Conservation (phyloP, 2,888 invertebrate genomes). For the Hypomecis atomaria region DNA sequence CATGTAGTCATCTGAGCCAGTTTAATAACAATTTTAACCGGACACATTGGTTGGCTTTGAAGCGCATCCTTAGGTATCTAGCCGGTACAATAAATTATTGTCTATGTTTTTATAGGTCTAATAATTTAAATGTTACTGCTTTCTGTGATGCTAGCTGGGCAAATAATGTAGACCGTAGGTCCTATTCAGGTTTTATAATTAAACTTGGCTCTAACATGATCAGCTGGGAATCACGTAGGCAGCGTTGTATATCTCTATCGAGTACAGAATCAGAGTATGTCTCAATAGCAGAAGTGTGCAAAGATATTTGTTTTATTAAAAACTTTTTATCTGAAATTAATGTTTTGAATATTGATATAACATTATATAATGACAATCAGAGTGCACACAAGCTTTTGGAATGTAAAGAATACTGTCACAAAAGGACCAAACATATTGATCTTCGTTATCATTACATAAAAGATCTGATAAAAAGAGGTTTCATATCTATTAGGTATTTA, state of each 20-base stretch:
- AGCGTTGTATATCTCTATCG: constrained; percentile 34
- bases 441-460: constrained; percentile 14
- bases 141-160: too few relatives aligned
- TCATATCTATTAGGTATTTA: constrained; percentile 10
- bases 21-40: too few relatives aligned
- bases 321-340: constrained; percentile 16
- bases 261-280: constrained; percentile 13
- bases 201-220: constrained; percentile 27
- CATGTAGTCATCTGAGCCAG: too few relatives aligned
- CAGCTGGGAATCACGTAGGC: constrained; percentile 40
- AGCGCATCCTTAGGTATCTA: too few relatives aligned
- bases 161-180: constrained; percentile 19
- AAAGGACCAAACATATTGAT: constrained; percentile 20
- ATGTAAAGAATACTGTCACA: constrained; percentile 10
- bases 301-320: constrained; percentile 24
- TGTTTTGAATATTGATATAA: neutral
- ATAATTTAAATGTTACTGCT: too few relatives aligned
- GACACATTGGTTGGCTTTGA: too few relatives aligned
- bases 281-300: constrained; percentile 33
- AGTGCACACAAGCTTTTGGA: constrained; percentile 16
- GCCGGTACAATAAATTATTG: too few relatives aligned
- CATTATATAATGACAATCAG: constrained; percentile 21
- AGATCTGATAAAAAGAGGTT: constrained; percentile 3
- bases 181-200: constrained; percentile 40
- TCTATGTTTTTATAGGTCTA: too few relatives aligned